A percentile compares a stretch with the other conserved stretches of the same genome.
phyloP scores from a whole-genome alignment of 2,888 invertebrate genomes.

The Melanostoma scalare region DNA sequence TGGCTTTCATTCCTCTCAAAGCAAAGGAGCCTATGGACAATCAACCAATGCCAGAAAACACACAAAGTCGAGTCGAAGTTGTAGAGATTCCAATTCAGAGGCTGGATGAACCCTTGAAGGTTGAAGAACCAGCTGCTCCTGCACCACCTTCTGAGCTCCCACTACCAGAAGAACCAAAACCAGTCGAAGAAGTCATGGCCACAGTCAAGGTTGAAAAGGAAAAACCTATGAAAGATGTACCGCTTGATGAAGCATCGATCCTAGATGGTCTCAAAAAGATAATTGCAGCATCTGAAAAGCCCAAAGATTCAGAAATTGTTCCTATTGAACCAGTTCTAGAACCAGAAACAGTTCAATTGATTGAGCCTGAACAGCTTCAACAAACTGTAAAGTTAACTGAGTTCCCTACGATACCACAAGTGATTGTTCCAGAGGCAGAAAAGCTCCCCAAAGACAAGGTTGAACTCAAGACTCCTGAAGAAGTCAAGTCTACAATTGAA shows the following conservation, averaged over 20 bases:
- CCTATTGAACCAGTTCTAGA: conserved; percentile 23
- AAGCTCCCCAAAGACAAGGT: not conserved
- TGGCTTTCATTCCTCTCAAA: not conserved
- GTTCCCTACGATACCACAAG: conserved; percentile 14
- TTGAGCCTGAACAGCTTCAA: conserved; percentile 34
- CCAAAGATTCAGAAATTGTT: conserved; percentile 35
- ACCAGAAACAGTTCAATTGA: conserved; percentile 36
- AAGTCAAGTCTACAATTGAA: no score
- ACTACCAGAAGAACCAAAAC: conserved; percentile 23
- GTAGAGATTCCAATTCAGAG: conserved; percentile 61
- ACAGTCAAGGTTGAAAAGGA: conserved; percentile 17
- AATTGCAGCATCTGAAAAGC: not conserved
- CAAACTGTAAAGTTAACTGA: conserved; percentile 47
- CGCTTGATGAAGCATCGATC: conserved; percentile 1
- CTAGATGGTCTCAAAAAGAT: conserved; percentile 32
- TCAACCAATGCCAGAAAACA: conserved; percentile 30
- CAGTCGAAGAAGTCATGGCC: not conserved
- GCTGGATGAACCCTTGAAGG: conserved; percentile 33
- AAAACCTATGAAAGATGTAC: not conserved
- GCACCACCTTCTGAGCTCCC: conserved; percentile 1
- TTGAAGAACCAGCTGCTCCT: conserved; percentile 10
- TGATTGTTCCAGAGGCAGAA: not conserved
- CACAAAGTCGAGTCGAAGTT: conserved; percentile 40
- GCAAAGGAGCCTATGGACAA: not conserved
- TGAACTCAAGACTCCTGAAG: no score